Base-by-base conservation (phyloP, 2,888 invertebrate genomes). In the Mesochorus sp. region DNA sequence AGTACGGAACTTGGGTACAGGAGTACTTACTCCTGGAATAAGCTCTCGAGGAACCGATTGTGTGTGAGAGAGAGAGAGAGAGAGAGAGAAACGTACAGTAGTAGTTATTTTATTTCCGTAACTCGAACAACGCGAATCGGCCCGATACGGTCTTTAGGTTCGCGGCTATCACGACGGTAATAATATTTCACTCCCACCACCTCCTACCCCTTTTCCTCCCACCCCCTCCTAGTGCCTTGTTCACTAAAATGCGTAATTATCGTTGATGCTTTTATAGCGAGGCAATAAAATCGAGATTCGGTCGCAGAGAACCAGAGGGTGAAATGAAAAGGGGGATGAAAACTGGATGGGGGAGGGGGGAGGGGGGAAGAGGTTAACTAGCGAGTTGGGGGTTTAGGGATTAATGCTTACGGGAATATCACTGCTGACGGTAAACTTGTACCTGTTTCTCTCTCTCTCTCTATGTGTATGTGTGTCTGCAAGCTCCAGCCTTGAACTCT, bases 141-240 rank as follows among this genome's bases (percentile, higher is more conserved):
- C 24, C 64, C 73, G 73, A 76, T 79, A 76, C 73, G 73, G 73
- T 76, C 78, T 74, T 80, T 79, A 74, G 73, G 49, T 68, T 68
- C 53, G 67, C 57, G 64, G 74, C 74, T 78, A 74, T 81, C 72
- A 81, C 78, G 74, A 79, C 55, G 47, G 61, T 51, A 71, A n/a
- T n/a, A n/a, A 80, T 79, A 81, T 80, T 76, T 81, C 76, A 81
- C 76, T 78, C 53, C 57, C n/a, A n/a, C n/a, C n/a, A n/a, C n/a
- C n/a, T n/a, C n/a, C n/a, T n/a, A n/a, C n/a, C n/a, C n/a, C n/a
- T n/a, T n/a, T n/a, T n/a, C n/a, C n/a, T n/a, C n/a, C n/a, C n/a
- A n/a, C n/a, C n/a, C n/a, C n/a, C n/a, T n/a, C n/a, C n/a, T n/a
- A n/a, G n/a, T n/a, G n/a, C n/a, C n/a, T n/a, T n/a, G n/a, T n/a